Evolutionary conservation across 2,888 invertebrate genomes (phyloP), one percentile per base, ranked within the genome.

Genomic region (Parascotia fuliginaria): DNA sequence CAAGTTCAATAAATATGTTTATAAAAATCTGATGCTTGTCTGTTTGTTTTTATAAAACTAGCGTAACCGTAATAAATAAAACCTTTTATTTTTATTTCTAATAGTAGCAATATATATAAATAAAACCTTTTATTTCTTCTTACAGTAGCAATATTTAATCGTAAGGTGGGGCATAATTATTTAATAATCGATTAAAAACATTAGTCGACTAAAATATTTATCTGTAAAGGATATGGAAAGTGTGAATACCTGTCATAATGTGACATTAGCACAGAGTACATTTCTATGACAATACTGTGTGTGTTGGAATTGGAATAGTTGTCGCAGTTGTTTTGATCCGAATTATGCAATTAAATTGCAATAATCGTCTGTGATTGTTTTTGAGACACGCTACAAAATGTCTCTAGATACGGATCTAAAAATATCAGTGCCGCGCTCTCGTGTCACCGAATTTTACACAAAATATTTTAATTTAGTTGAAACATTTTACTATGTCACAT

Each of bases 401-500:
- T 91, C 91, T 80, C 81, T 83, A 72, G 89, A 89, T 64, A 77
- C 80, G 58, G 87, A 90, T 72, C 69, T 85, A 53, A 65, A 80
- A 47, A 85, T 92, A 83, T 79, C 86, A 61, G 88, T 92, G 67
- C 91, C 91, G 65, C 88, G 89, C 55, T 81, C 83, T 61, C 85
- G 87, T 79, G 67, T 89, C 55, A 75, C 78, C 14, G 88, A 90
- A 67, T 92, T 92, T 74, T 88, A 86, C 63, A 83, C 72, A 61
- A 90, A 87, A 72, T 90, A 89, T 75, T 80, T 85, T 27, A 91
- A 89, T 82, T 84, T 91, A 72, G 89, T 91, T 52, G 92, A 92
- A 87, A 88, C 89, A 76, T 91, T 92, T 85, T 92, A 92, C 73
- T 90, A 85, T 83, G 92, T 92, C 70, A 90, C 89, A 66, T 74